Evolutionary conservation across 2,797 vertebrate genomes (phyloP), one percentile per base, ranked within the genome.

Genomic region (Sphenodon punctatus): DNA sequence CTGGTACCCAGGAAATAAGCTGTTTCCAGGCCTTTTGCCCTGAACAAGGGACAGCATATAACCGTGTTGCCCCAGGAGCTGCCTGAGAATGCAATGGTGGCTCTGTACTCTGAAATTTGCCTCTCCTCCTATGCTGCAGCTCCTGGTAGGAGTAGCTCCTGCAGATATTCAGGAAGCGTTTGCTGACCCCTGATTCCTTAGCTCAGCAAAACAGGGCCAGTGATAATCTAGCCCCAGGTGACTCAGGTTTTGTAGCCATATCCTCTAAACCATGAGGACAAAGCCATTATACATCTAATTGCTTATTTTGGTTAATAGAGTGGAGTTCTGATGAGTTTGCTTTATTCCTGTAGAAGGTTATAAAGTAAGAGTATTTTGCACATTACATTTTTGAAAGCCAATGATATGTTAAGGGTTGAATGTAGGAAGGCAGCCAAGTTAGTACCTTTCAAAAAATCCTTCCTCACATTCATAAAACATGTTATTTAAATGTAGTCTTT

Each of bases 221-320:
- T 30, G n/a, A 30, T 14, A n/a, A n/a, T n/a, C n/a, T 53, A 53
- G 49, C 49, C 27, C 5, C 49, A 25, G 15, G n/a, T 51, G 13
- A 14, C 10, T 17, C 16, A 61, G 36, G 66, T 68, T 88, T 75
- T 82, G 59, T 51, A 20, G 17, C 82, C 74, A n/a, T 89, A 83
- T 82, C 88, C 56, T 83, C 70, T 23, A 70, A 83, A 92, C 88
- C 4, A 1, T 45, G 48, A 86, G 69, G 19, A 42, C 42, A 67
- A 59, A 84, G 45, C 10, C 58, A 55, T 80, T 80, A 71, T 41
- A 61, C 72, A 70, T 5, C 58, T 60, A 71, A 80, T 30, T 42
- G 83, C 66, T 83, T 81, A 60, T 81, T 84, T 82, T 69, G 61
- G 63, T 81, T 91, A 86, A 90, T 91, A 55, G 59, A 63, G 12